These are phyloP conservation scores for Rhorus exstirpatorius DNA, from an alignment of 2,888 invertebrate species.

Conservation along the genomic window DNA sequence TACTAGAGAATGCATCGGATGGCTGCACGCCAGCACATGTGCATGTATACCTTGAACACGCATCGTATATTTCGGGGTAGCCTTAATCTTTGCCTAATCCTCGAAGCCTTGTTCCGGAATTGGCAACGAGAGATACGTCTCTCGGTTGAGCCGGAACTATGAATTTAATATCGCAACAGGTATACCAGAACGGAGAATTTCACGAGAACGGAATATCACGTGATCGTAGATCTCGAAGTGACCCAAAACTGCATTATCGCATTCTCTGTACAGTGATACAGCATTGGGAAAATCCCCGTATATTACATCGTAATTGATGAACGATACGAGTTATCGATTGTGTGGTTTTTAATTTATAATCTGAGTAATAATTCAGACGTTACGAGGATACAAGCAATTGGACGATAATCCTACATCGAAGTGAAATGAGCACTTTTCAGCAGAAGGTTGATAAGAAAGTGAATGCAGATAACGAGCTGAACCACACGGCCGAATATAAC, in stretches of 20 bases:
- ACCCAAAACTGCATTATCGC: conserved; percentile 28
- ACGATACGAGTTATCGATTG: neutral
- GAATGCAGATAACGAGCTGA: no score
- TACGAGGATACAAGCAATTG: no score
- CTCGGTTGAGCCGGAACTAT: conserved; percentile 52
- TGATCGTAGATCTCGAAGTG: conserved; percentile 49
- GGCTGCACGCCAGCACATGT: conserved; percentile 16
- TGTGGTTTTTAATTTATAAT: no score
- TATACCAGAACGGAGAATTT: conserved; percentile 19
- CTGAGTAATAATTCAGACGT: no score
- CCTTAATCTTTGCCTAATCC: conserved; percentile 69
- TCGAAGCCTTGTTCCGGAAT: conserved; percentile 58
- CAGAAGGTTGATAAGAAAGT: no score
- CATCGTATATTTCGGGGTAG: conserved; percentile 47
- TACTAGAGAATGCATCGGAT: conserved; percentile 25
- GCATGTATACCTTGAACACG: conserved; percentile 32
- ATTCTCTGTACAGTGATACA: neutral
- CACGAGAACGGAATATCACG: conserved; percentile 22
- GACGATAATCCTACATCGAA: no score
- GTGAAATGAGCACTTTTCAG: no score
- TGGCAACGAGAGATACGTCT: conserved; percentile 33
- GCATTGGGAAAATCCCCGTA: neutral
- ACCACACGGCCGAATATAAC: no score
- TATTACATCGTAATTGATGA: conserved; percentile 39
- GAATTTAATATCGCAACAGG: conserved; percentile 53